These are phyloP conservation scores for Rhynchophorus ferrugineus DNA, from an alignment of 1,140 invertebrate genomes.

Conservation along the genomic window DNA sequence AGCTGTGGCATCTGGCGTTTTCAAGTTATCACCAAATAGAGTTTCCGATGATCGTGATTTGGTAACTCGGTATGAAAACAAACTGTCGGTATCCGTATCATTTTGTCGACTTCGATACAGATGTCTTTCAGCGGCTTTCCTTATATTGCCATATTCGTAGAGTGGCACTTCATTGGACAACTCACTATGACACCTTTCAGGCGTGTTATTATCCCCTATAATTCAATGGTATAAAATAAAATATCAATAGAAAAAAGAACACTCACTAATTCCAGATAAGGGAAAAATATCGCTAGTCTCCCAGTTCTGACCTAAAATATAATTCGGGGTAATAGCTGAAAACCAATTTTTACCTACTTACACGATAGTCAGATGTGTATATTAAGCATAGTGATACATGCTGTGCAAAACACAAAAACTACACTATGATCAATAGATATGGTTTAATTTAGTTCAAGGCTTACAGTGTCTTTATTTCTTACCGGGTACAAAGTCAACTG, in stretches of 20 bases:
- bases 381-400: no score
- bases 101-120: neutral
- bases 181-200: slow-evolving; percentile 30
- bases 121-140: slow-evolving; percentile 22
- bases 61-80: slow-evolving; percentile 10
- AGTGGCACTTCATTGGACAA: slow-evolving; percentile 30
- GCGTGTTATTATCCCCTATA: slow-evolving; percentile 16
- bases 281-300: no score
- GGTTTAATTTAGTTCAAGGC: no score
- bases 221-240: slow-evolving; percentile 18
- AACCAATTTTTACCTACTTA: no score
- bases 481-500: slow-evolving; percentile 13
- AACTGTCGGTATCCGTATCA: neutral
- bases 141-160: slow-evolving; percentile 28
- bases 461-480: slow-evolving; percentile 10
- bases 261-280: no score
- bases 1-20: no score
- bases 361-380: no score
- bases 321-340: no score
- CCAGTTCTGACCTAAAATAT: no score
- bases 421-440: no score
- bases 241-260: no score
- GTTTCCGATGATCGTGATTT: slow-evolving; percentile 33
- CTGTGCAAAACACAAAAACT: neutral
- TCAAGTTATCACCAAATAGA: slow-evolving; percentile 14